Base-by-base conservation (phyloP, 92 coral and sea anemone species). In the Epizoanthus ramosus region DNA sequence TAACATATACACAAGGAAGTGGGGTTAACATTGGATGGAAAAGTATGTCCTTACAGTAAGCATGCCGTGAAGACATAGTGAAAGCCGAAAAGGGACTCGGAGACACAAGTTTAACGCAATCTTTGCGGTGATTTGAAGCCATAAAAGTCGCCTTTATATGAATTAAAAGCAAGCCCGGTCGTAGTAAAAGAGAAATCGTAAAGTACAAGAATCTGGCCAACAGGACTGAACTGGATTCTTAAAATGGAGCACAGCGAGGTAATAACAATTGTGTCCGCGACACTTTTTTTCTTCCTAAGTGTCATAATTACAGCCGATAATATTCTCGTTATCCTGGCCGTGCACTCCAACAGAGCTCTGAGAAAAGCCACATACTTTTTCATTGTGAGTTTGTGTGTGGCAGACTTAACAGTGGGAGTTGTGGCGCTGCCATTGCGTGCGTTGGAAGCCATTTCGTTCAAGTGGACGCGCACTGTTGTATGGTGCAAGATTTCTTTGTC, bases 401-500 rank as follows among this genome's bases (percentile, higher is more conserved):
- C 91, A 1, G 91, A 88, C 43, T 70, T 88, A 35, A 73, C 83
- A 3, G 91, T 84, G 1, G 91, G 91, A 5, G 35, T 79, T 5
- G 41, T 79, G 45, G 91, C 86, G 0, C 63, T 88, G 7, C 91
- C 91, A n/a, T 24, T 88, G 5, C 85, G 91, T 9, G 71, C 71
- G 3, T 23, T 72, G 57, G 91, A 88, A 84, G 91, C 53, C 21
- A 71, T 52, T 37, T 57, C 77, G 7, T 79, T 84, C 17, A 45
- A 71, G 35, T 84, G 81, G 88, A 83, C 91, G 15, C 80, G 82
- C 17, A 72, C 73, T 37, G 57, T 73, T 24, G 23, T 12, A 12
- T 88, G 91, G 91, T 88, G 91, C 59, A 80, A 56, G 31, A 63
- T 72, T 25, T 84, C 91, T 9, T 33, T 88, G 63, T 68, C 88